Percentiles rank a stretch among this genome's conserved stretches.
Conservation (phyloP, 2,888 invertebrate species). For the Dryococelus australis region DNA sequence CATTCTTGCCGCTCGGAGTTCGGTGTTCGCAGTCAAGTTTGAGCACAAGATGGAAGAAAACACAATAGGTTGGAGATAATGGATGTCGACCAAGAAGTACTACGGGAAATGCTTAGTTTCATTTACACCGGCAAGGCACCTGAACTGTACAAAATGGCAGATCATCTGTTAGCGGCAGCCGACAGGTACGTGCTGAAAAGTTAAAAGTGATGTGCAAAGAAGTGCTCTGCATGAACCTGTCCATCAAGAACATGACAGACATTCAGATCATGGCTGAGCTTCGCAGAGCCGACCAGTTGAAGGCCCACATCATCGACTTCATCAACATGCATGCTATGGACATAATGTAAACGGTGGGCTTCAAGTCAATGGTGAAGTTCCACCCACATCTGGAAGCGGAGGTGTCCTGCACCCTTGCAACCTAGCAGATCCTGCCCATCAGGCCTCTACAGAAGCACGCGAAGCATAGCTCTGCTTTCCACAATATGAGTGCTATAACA, state of each 20-base stretch:
- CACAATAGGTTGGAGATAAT: conserved; percentile 95
- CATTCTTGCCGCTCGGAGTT: conserved; percentile 95
- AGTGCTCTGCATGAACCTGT: conserved; percentile 91
- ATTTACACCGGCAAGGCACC: conserved; percentile 98
- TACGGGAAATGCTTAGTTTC: conserved; percentile 96
- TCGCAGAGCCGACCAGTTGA: conserved; percentile 97
- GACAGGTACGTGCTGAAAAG: conserved; percentile 99
- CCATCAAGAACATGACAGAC: conserved; percentile 96
- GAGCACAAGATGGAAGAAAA: conserved; percentile 99
- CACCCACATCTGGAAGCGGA: too few species aligned
- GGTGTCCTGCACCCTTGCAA: too few species aligned
- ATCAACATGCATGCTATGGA: too few species aligned
- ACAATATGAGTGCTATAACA: too few species aligned
- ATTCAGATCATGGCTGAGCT: conserved; percentile 96
- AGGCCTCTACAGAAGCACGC: too few species aligned
- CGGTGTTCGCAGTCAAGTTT: conserved; percentile 99
- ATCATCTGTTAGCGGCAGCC: conserved; percentile 96
- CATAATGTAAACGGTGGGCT: too few species aligned
- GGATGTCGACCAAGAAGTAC: conserved; percentile 97
- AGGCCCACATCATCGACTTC: conserved; percentile 98
- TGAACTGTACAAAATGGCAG: conserved; percentile 97
- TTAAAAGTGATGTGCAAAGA: conserved; percentile 99
- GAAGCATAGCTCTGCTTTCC: too few species aligned
- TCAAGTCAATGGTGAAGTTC: too few species aligned
- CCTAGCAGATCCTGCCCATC: too few species aligned